phyloP scores from a whole-genome alignment of 2,797 vertebrate genomes.

The Rhincodon typus region DNA sequence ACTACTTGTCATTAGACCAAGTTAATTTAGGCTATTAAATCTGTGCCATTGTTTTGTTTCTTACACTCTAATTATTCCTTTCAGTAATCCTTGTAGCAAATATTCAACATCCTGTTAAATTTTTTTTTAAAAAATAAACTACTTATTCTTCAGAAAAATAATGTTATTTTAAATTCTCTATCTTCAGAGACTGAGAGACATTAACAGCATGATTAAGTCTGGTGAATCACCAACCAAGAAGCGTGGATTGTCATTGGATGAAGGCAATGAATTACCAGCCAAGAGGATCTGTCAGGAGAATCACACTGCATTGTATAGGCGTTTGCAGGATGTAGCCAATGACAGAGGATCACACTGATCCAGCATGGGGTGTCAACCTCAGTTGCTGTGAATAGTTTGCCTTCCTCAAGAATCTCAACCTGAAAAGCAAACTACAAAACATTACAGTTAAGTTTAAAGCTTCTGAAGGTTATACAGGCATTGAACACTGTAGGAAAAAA shows the following conservation, averaged over 20 bases:
- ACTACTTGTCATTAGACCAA: background rate
- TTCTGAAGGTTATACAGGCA: background rate
- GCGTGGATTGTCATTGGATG: slow-evolving; percentile 72
- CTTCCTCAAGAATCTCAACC: background rate
- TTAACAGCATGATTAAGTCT: slow-evolving; percentile 88
- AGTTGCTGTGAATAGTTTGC: background rate
- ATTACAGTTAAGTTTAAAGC: background rate
- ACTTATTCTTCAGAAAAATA: background rate
- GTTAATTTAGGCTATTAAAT: background rate
- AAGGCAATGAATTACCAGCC: slow-evolving; percentile 71
- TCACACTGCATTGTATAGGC: slow-evolving; percentile 72
- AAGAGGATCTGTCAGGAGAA: slow-evolving; percentile 83
- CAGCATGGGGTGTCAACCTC: background rate
- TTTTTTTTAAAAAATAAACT: background rate
- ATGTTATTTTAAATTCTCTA: background rate
- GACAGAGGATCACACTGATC: slow-evolving; percentile 79
- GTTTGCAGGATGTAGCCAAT: slow-evolving; percentile 84
- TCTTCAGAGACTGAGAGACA: slow-evolving; percentile 76
- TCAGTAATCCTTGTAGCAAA: background rate
- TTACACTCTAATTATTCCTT: background rate
- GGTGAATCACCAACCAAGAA: slow-evolving; percentile 85
- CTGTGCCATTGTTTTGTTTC: background rate
- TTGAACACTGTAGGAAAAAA: background rate
- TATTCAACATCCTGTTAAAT: background rate
- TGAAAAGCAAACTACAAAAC: background rate